These are phyloP conservation scores for Hemitrygon akajei DNA, from an alignment of 2,797 vertebrate genomes.

Conservation along the genomic window DNA sequence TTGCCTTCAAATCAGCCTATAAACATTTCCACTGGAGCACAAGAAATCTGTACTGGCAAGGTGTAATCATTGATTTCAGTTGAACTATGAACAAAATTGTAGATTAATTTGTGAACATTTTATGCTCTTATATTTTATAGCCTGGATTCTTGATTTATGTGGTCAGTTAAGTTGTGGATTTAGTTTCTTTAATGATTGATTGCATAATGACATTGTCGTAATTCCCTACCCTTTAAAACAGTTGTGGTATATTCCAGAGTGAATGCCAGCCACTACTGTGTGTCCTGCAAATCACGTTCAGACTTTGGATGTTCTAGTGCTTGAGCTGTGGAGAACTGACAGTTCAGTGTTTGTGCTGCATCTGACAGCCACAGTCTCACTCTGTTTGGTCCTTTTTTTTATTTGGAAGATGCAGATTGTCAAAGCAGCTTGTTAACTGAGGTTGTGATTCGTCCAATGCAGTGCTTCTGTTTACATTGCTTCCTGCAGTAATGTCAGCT, in stretches of 20 bases:
- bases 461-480: slow-evolving; percentile 52
- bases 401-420: slow-evolving; percentile 57
- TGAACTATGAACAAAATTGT: not conserved
- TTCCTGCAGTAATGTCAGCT: slow-evolving; percentile 68
- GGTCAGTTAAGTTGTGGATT: not conserved
- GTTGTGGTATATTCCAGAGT: slow-evolving; percentile 70
- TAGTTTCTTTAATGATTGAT: not conserved
- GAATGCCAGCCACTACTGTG: slow-evolving; percentile 58
- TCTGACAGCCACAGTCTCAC: slow-evolving; percentile 46
- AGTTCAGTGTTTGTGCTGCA: slow-evolving; percentile 43
- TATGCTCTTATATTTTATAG: not conserved
- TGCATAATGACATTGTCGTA: slow-evolving; percentile 8
- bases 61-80: not conserved
- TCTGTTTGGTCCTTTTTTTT: slow-evolving; percentile 43
- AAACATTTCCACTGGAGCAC: not conserved
- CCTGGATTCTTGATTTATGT: not conserved
- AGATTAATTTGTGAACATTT: not conserved
- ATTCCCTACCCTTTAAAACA: slow-evolving; percentile 52
- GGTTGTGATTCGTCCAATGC: slow-evolving; percentile 49
- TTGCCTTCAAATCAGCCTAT: slow-evolving; percentile 26
- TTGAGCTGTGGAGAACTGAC: slow-evolving; percentile 48
- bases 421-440: slow-evolving; percentile 58
- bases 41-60: not conserved
- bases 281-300: slow-evolving; percentile 54
- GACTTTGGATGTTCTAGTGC: slow-evolving; percentile 50